These are phyloP conservation scores for Trichonephila clavata DNA, from an alignment of 1,140 invertebrate species.

Conservation along the genomic window DNA sequence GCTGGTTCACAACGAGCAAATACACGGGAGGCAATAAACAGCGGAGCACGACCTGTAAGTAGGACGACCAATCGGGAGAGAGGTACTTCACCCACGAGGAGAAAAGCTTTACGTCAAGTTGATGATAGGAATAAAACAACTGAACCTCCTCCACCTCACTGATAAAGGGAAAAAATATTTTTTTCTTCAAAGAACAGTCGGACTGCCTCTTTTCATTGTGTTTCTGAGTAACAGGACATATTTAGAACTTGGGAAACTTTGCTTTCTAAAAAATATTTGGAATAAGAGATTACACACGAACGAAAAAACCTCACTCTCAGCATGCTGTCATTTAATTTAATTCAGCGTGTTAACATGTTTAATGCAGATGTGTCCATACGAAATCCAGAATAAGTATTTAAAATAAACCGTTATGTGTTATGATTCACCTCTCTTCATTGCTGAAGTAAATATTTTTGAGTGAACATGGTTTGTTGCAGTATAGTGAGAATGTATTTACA, in stretches of 20 bases:
- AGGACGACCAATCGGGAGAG: constrained; percentile 67
- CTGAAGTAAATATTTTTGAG: constrained; percentile 76
- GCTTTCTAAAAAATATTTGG: constrained; percentile 73
- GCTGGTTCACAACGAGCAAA: constrained; percentile 46
- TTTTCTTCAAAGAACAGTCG: neutral
- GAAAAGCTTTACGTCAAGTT: constrained; percentile 77
- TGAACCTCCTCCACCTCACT: constrained; percentile 78
- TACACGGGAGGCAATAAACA: constrained; percentile 47
- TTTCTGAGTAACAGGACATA: constrained; percentile 71
- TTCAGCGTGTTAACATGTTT: constrained; percentile 65
- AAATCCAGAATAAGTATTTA: constrained; percentile 71
- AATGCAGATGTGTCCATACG: constrained; percentile 65
- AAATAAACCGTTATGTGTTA: constrained; percentile 65
- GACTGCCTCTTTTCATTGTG: constrained; percentile 64
- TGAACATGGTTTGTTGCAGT: constrained; percentile 77
- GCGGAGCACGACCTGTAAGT: constrained; percentile 37
- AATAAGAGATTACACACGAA: constrained; percentile 63
- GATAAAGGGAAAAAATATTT: constrained; percentile 47
- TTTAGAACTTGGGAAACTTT: constrained; percentile 73
- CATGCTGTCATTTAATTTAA: constrained; percentile 73
- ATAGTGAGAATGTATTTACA: constrained; percentile 77
- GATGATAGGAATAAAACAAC: constrained; percentile 78
- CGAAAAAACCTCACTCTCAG: constrained; percentile 7
- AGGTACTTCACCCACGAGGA: constrained; percentile 75
- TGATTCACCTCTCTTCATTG: constrained; percentile 66